Conservation (phyloP, 2,113 vertebrate genomes). For the Daphoenositta chrysoptera region DNA sequence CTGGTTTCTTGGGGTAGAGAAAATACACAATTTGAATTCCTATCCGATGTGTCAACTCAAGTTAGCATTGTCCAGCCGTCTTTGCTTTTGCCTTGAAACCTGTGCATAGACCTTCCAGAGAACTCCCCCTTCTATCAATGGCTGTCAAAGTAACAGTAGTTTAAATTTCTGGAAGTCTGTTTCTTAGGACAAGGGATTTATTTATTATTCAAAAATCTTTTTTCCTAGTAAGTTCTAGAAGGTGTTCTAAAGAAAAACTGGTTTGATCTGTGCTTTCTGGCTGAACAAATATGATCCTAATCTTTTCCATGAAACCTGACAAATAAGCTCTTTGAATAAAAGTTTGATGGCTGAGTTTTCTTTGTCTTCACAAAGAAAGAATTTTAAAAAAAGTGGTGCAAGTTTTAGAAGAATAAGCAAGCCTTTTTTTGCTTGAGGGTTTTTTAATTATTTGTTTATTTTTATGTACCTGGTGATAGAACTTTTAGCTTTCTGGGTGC, state of each 20-base stretch:
- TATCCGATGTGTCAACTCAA: fast-evolving
- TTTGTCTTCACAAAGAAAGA: neutral
- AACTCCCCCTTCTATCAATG: neutral
- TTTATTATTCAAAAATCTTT: neutral
- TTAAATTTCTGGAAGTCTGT: neutral
- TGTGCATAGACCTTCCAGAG: neutral
- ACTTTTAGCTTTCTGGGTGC: neutral
- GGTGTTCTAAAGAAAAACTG: neutral
- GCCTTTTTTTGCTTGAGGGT: neutral
- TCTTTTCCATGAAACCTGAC: neutral
- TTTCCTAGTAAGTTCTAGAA: neutral
- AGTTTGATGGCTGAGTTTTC: neutral
- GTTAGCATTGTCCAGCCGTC: neutral
- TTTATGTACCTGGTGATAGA: neutral
- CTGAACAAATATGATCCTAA: neutral
- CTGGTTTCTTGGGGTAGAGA: neutral
- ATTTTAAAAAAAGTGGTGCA: neutral
- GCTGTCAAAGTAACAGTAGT: neutral
- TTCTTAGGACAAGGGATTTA: neutral
- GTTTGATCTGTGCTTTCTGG: neutral
- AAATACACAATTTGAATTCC: neutral
- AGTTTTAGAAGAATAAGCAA: neutral
- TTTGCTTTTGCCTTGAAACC: neutral
- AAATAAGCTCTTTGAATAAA: neutral
- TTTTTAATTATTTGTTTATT: neutral